Evolutionary conservation across 2,888 invertebrate genomes (phyloP), one percentile per base, ranked within the genome.

Genomic region (Clivina fossor): DNA sequence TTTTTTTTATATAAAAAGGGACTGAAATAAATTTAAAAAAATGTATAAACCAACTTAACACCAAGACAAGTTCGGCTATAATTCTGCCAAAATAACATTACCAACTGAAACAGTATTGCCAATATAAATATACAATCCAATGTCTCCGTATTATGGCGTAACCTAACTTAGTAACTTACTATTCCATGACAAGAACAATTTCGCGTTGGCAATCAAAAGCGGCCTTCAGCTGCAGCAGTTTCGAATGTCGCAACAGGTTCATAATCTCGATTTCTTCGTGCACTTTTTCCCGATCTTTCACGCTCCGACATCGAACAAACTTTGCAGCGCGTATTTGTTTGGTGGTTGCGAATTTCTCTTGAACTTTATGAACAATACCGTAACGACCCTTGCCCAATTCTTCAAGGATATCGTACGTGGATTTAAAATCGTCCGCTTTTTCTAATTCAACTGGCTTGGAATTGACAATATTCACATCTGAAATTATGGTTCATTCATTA

Each of bases 151-250:
- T 32, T 13, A 1, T 32, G 16, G 16, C 9, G 8, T 11, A 35
- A 38, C 20, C 18, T 24, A 43, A 2, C 1, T 8, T 41, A n/a
- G n/a, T 19, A 16, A 82, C 90, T 85, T 77, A 96, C 95, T 90
- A 88, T 79, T 97, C 95, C 76, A 90, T 90, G 30, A 96, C 84
- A 76, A 96, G 85, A 56, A 92, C 82, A 67, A 89, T 87, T 69
- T 90, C 88, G 61, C 84, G 80, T 22, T 83, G 79, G 61, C 80
- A 83, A 64, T 90, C 89, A 70, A 85, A 93, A 7, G 90, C 90
- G 22, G 90, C 90, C 2, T 86, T 84, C 47, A 94, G 74, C 68
- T 90, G 88, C 5, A 96, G 78, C 0, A 97, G 78, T 65, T 92
- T 89, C 2, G 89, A 89, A 76, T 96, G 95, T 56, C 83, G 76